Conservation (phyloP, 2,888 invertebrate genomes). For the Scelioninae gen. 1 region DNA sequence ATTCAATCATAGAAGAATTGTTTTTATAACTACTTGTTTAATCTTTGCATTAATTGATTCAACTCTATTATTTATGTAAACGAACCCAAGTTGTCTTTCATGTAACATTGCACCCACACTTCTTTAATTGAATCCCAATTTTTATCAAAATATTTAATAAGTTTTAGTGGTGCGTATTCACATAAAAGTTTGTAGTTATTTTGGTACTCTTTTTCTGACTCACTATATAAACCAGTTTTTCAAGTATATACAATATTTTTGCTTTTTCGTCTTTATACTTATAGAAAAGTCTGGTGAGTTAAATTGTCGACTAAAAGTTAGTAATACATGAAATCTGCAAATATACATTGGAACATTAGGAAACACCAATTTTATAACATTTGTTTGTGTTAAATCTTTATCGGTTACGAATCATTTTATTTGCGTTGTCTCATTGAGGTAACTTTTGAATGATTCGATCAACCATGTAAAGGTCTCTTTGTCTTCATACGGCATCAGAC, state of each 20-base stretch:
- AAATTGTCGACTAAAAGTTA: too few species aligned
- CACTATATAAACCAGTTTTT: slow-evolving; percentile 51
- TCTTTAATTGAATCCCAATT: slow-evolving; percentile 25
- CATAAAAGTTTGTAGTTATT: neutral
- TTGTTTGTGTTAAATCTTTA: slow-evolving; percentile 61
- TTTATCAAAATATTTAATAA: slow-evolving; percentile 7
- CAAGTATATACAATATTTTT: slow-evolving; percentile 34
- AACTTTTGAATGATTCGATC: neutral
- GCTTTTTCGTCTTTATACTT: slow-evolving; percentile 19
- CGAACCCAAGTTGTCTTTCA: slow-evolving; percentile 56
- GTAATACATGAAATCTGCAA: slow-evolving; percentile 56
- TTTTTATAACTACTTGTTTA: slow-evolving; percentile 57
- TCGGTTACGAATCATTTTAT: slow-evolving; percentile 60
- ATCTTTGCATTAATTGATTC: slow-evolving; percentile 47
- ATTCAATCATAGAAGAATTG: slow-evolving; percentile 48
- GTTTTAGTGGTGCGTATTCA: neutral
- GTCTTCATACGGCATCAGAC: neutral
- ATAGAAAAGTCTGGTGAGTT: too few species aligned
- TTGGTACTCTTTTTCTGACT: slow-evolving; percentile 15
- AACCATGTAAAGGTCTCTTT: neutral
- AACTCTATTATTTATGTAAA: slow-evolving; percentile 66
- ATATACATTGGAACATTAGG: slow-evolving; percentile 27
- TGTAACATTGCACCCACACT: slow-evolving; percentile 26
- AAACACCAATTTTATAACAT: slow-evolving; percentile 40
- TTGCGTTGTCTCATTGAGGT: neutral